Base-by-base conservation (phyloP, 2,797 vertebrate genomes). In the Sciurus vulgaris region DNA sequence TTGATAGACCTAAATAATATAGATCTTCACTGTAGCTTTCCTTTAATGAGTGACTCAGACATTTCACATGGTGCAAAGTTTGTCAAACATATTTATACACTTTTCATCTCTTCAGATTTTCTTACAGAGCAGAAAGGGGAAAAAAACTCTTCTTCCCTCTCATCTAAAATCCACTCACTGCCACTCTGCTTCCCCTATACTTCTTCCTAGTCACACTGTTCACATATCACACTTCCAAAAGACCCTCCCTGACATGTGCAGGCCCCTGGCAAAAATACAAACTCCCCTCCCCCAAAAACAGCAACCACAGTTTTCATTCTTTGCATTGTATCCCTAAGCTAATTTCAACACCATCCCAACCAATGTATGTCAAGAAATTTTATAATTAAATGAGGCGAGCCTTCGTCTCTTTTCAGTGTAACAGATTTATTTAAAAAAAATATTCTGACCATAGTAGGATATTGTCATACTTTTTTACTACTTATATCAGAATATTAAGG, bases 381-480 rank as follows among this genome's bases (percentile, higher is more conserved):
- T 61, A 83, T 87, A 67, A 91, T 67, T 41, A 91, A 91, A 73
- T 54, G 30, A 73, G 20, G 24, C 22, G 73, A 65, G 30, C 17
- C 22, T 73, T 73, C 44, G 74, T 73, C 54, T 70, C 30, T 86
- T 94, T 85, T 79, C n/a, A 86, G 5, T 86, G 8, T 88, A 65
- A 91, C 56, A 79, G 20, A 72, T 70, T 89, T 84, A 44, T 51
- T 54, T 35, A 20, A 92, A 83, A 77, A 88, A 83, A 22, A 63
- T 49, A 54, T 49, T 84, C 30, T 35, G 10, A 69, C 69, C 33
- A 38, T 49, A 79, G 24, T 63, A 81, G 30, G 59, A 74, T 82
- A 84, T 17, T 77, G 41, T 76, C 38, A 89, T 65, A 67, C 18
- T 38, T 38, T 38, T 38, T 38, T 63, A 70, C 56, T 83, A 5